Base-by-base conservation (phyloP, 2,888 invertebrate species). In the Aleiodes alternator region DNA sequence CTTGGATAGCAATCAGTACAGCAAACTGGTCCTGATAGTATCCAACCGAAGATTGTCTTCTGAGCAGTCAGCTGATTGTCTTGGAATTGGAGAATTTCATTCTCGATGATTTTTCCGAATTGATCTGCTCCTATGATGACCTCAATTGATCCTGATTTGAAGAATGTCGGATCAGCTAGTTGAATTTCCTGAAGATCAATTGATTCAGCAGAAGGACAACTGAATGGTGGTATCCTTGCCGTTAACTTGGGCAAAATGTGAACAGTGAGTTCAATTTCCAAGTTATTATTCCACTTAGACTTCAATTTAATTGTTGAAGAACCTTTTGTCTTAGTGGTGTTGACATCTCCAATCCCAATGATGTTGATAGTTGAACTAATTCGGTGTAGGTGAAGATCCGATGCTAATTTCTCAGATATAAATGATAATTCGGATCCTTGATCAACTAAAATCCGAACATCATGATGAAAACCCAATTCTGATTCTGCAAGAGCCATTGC, bases 81-180 rank as follows among this genome's bases (percentile, higher is more conserved):
- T 4, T 29, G 38, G 7, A 14, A 61, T 61, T 38, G 29, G 14
- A 34, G 29, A 31, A 61, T 38, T 6, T 61, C 14, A 38, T 34
- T 3, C 0, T n/a, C 14, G n/a, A 38, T 61, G 14, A 61, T 61
- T 7, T 38, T 11, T 14, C 59, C 59, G 5, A 31, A 61, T 11
- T 61, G 14, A 34, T 61, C 59, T 31, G 59, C 59, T 38, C 38
- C 59, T 12, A 61, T 61, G 11, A 61, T 61, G 34, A 61, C n/a
- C 6, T 61, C 59, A 31, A 61, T 61, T 9, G 56, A 29, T 29
- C 56, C 56, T 16, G 56, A 29, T 29, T 12, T 56, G 2, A 56
- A 23, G 7, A 29, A 56, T 4, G 23, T 56, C 9, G 23, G 23
- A 29, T 56, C 23, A 11, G 56, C 56, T 4, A 56, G 11, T 56